Base-by-base conservation (phyloP, 2,888 invertebrate genomes). In the Ectemnius continuus region DNA sequence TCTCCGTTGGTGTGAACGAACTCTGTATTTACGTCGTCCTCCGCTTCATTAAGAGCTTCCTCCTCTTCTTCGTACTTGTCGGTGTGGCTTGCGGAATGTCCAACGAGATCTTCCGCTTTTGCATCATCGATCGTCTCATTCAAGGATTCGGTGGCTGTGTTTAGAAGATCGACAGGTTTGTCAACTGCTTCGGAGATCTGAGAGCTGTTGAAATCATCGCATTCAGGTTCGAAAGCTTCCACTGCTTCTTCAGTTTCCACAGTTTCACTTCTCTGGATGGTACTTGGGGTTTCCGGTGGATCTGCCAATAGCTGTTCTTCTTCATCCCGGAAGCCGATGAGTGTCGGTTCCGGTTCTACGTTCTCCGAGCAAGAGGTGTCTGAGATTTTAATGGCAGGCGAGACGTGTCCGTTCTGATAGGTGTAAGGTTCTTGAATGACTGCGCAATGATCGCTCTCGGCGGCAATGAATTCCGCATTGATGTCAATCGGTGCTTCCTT, bases 391-490 rank as follows among this genome's bases (percentile, higher is more conserved):
- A 66, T 63, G 1, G 78, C 66, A 1, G 84, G 80, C 3, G 79
- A 84, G 4, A 69, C 76, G 73, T 88, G 86, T 0, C 88, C 89
- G 56, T 90, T 89, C 48, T 85, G 86, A 59, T 86, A 87, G 18
- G 82, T 80, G 26, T 87, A 87, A 2, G 87, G 82, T 45, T 88
- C 87, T 26, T 87, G 86, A 1, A 84, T 84, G 36, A 87, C 14
- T 0, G 83, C 78, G 58, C 86, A 87, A 28, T 90, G 88, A 1
- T 88, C 83, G 67, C 84, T 86, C 64, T 91, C 90, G 4, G 86
- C 86, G 0, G 83, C 85, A 11, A 90, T 89, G 61, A 90, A 89
- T n/a, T 88, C 87, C 0, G 83, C 67, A 45, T 86, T 90, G 4
- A 85, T 82, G 59, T 89, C 88, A 2, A 85, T 20, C 0, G 77